Conservation (phyloP, 2,888 invertebrate species). For the Agrypnus murinus region DNA sequence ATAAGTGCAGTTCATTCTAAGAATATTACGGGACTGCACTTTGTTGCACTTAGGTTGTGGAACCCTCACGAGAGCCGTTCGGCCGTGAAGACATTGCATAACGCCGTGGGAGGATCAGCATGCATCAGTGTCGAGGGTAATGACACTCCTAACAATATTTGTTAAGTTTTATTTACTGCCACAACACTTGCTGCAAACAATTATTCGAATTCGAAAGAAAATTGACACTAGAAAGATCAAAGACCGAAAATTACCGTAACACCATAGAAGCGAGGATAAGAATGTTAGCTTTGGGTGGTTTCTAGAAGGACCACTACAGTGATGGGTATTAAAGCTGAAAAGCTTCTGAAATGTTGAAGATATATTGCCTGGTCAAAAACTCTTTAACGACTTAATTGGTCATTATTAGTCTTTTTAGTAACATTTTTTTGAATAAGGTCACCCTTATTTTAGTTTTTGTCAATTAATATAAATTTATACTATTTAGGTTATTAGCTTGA, state of each 20-base stretch:
- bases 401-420: too few species aligned
- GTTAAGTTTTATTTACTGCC: slow-evolving; percentile 53
- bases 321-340: not conserved
- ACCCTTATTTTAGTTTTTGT: too few species aligned
- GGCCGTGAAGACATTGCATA: slow-evolving; percentile 44
- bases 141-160: slow-evolving; percentile 43
- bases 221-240: slow-evolving; percentile 41
- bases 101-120: slow-evolving; percentile 44
- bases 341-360: slow-evolving; percentile 25
- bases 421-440: too few species aligned
- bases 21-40: slow-evolving; percentile 48
- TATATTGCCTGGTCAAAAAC: slow-evolving; percentile 32
- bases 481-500: too few species aligned
- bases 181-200: slow-evolving; percentile 51
- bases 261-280: slow-evolving; percentile 56
- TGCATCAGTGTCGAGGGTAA: slow-evolving; percentile 34
- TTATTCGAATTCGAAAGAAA: slow-evolving; percentile 33
- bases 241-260: slow-evolving; percentile 63
- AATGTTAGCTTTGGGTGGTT: slow-evolving; percentile 14
- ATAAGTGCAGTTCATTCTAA: slow-evolving; percentile 42
- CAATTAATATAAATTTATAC: too few species aligned
- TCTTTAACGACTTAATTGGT: slow-evolving; percentile 65
- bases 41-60: slow-evolving; percentile 40
- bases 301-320: slow-evolving; percentile 6
- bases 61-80: slow-evolving; percentile 35